These are phyloP conservation scores for Pardalotus punctatus DNA, from an alignment of 2,113 vertebrate species.

Conservation along the genomic window DNA sequence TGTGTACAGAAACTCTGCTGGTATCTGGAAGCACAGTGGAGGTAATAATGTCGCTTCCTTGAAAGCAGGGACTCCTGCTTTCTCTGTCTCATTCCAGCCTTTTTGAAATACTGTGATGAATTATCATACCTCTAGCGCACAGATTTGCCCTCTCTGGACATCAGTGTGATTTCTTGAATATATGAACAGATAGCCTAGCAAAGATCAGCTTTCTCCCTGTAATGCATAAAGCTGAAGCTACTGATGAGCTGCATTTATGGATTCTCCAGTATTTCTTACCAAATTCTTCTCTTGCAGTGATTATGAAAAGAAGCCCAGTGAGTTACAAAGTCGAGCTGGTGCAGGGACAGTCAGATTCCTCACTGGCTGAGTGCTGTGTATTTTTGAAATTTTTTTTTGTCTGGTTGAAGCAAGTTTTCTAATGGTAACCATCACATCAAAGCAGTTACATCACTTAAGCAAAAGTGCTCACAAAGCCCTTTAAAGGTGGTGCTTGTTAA, in stretches of 20 bases:
- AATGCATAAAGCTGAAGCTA: not conserved
- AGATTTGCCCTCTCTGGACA: not conserved
- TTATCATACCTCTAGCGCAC: not conserved
- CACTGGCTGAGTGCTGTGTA: not conserved
- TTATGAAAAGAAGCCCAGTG: not conserved
- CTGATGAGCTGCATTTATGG: not conserved
- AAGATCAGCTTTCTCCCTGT: not conserved
- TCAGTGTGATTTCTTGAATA: not conserved
- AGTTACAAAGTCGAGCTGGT: not conserved
- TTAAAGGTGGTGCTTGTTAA: not conserved
- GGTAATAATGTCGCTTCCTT: not conserved
- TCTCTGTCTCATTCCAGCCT: not conserved
- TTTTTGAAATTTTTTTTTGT: not conserved
- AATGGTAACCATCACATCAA: not conserved
- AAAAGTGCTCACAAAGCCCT: not conserved
- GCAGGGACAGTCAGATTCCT: not conserved
- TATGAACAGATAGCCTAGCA: not conserved
- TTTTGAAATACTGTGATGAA: not conserved
- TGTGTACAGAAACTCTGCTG: not conserved
- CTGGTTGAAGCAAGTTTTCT: not conserved
- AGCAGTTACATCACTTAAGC: not conserved
- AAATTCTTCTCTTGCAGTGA: not conserved
- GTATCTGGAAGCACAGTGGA: not conserved
- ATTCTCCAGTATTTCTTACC: not conserved
- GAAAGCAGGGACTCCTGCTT: not conserved